Evolutionary conservation across 1,140 invertebrate genomes (phyloP).

Genomic region (Sinonovacula constricta): DNA sequence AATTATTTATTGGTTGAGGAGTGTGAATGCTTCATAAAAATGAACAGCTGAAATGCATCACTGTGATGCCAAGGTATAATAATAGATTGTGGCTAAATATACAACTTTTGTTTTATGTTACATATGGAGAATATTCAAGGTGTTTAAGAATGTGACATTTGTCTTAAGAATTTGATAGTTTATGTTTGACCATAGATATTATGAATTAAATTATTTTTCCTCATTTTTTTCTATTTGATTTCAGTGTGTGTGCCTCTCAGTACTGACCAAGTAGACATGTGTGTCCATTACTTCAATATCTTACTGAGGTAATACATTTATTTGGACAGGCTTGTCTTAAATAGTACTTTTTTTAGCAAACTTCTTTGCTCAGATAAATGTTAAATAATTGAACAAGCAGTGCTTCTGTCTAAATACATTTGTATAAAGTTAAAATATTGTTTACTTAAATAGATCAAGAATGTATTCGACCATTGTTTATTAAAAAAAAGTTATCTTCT

Average conservation of each 20-base stretch:
- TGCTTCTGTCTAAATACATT: no score
- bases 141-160: neutral
- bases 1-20: no score
- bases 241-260: slow-evolving; percentile 59
- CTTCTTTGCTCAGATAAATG: neutral
- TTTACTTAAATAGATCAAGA: no score
- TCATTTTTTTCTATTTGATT: slow-evolving; percentile 12
- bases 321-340: neutral
- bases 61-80: neutral
- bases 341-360: neutral
- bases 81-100: neutral
- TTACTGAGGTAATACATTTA: slow-evolving; percentile 50
- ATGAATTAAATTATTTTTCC: neutral
- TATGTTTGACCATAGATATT: neutral
- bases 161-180: neutral
- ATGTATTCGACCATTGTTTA: neutral
- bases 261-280: slow-evolving; percentile 52
- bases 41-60: no score
- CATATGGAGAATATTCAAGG: neutral
- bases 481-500: neutral
- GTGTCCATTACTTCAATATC: slow-evolving; percentile 63
- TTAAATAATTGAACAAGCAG: no score
- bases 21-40: no score
- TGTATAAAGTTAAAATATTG: no score
- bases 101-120: neutral